These are phyloP conservation scores for Triplophysa bombifrons DNA, from an alignment of 2,797 vertebrate species.

Conservation along the genomic window DNA sequence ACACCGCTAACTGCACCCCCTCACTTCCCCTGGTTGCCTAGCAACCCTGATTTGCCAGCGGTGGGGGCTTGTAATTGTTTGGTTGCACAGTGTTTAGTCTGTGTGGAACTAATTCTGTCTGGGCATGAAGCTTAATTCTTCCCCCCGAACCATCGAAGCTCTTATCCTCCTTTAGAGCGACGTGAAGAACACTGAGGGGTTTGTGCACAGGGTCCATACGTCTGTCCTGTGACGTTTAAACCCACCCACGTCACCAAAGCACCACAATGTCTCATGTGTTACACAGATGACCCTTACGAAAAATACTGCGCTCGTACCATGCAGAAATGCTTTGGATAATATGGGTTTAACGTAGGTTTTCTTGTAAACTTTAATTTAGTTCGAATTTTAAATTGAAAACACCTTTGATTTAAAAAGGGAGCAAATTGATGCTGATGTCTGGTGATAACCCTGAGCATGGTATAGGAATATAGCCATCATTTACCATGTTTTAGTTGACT, in stretches of 20 bases:
- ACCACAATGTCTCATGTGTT: slow-evolving; percentile 18
- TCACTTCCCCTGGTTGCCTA: slow-evolving; percentile 56
- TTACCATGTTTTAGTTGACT: too few relatives aligned
- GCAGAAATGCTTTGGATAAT: not conserved
- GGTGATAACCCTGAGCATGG: too few relatives aligned
- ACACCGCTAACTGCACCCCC: slow-evolving; percentile 8
- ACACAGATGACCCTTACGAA: slow-evolving; percentile 42
- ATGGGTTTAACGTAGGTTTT: too few relatives aligned
- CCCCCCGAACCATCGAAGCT: slow-evolving; percentile 76
- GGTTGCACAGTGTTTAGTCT: slow-evolving; percentile 76
- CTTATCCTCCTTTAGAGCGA: slow-evolving; percentile 69
- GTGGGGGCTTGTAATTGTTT: slow-evolving; percentile 79
- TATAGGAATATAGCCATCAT: too few relatives aligned
- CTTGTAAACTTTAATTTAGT: too few relatives aligned
- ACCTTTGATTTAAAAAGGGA: too few relatives aligned
- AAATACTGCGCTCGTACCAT: not conserved
- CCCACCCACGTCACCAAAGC: slow-evolving; percentile 48
- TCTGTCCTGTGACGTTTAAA: slow-evolving; percentile 79
- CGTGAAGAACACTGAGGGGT: slow-evolving; percentile 75
- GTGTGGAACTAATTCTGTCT: slow-evolving; percentile 82
- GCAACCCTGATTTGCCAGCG: slow-evolving; percentile 72
- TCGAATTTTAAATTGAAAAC: too few relatives aligned
- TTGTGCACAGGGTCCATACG: slow-evolving; percentile 78
- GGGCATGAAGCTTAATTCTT: slow-evolving; percentile 80
- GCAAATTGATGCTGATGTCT: too few relatives aligned